These are phyloP conservation scores for Phalanger gymnotis DNA, from an alignment of 2,797 vertebrate genomes.

Conservation along the genomic window DNA sequence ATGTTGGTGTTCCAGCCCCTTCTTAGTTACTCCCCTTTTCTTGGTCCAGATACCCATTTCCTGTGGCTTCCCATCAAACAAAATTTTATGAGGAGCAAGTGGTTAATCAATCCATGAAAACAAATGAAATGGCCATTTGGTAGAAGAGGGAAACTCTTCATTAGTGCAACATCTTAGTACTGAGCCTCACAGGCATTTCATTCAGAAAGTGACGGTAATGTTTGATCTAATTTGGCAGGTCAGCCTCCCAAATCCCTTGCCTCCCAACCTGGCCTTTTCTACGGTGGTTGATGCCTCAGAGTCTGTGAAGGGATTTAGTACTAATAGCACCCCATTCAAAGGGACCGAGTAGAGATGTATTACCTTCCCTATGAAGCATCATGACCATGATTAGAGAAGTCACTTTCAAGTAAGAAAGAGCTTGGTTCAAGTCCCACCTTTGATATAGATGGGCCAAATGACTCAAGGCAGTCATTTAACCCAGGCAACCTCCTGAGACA, in stretches of 20 bases:
- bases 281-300: neutral
- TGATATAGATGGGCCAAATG: neutral
- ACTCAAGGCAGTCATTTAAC: neutral
- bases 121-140: neutral
- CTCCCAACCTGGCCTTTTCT: neutral
- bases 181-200: neutral
- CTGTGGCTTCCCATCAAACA: neutral
- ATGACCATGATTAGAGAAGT: neutral
- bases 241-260: neutral
- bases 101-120: neutral
- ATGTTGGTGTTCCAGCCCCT: neutral
- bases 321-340: neutral
- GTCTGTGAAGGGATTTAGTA: neutral
- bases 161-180: neutral
- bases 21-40: neutral
- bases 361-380: neutral
- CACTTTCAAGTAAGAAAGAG: neutral
- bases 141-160: conserved; percentile 7
- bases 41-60: neutral
- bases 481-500: neutral
- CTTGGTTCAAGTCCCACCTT: neutral
- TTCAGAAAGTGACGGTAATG: neutral
- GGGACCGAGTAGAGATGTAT: neutral
- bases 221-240: neutral
- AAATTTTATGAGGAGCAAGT: neutral